phyloP scores from a whole-genome alignment of 2,888 invertebrate genomes.

The Pollenia labialis region DNA sequence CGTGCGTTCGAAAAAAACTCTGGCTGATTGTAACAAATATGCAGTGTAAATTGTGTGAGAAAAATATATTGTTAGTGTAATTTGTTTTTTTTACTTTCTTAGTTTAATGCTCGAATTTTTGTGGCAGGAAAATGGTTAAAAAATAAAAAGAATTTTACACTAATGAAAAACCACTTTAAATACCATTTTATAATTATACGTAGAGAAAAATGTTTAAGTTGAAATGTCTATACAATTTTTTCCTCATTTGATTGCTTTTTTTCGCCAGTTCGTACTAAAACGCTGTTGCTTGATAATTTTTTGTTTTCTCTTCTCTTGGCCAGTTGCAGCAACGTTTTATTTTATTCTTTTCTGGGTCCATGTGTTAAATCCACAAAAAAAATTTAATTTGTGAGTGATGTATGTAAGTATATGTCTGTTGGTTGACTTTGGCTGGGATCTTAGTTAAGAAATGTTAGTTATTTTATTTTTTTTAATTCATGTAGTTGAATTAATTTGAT shows the following conservation, averaged over 20 bases:
- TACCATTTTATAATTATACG: slow-evolving; percentile 71
- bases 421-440: background rate
- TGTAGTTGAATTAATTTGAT: slow-evolving; percentile 43
- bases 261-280: slow-evolving; percentile 53
- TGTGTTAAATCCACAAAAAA: slow-evolving; percentile 29
- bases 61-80: slow-evolving; percentile 69
- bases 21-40: slow-evolving; percentile 34
- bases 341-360: background rate
- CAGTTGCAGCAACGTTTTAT: slow-evolving; percentile 26
- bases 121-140: slow-evolving; percentile 43
- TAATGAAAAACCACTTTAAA: slow-evolving; percentile 73
- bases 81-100: slow-evolving; percentile 14
- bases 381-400: slow-evolving; percentile 62
- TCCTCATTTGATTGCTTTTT: slow-evolving; percentile 49
- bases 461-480: slow-evolving; percentile 1
- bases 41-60: slow-evolving; percentile 71
- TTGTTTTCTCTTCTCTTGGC: slow-evolving; percentile 23
- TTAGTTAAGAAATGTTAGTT: slow-evolving; percentile 38
- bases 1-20: slow-evolving; percentile 22
- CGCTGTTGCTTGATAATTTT: slow-evolving; percentile 16
- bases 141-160: slow-evolving; percentile 51
- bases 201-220: slow-evolving; percentile 67
- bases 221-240: slow-evolving; percentile 55
- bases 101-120: slow-evolving; percentile 28
- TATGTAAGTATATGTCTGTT: background rate